A percentile compares a stretch with the other conserved stretches of the same genome.
Conservation (phyloP, 2,797 vertebrate genomes). For the Denticeps clupeoides region DNA sequence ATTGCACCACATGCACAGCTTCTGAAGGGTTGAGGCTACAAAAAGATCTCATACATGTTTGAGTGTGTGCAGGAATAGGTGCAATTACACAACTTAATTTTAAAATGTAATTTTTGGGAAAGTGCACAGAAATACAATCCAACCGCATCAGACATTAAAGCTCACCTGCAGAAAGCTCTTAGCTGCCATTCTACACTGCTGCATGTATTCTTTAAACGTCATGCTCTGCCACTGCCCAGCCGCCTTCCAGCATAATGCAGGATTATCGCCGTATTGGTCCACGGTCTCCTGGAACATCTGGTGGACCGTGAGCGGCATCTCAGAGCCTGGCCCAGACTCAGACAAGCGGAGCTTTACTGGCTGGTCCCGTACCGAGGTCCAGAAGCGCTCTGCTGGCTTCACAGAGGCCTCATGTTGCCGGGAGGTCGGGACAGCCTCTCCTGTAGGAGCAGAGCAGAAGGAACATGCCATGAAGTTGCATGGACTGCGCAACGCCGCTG, state of each 20-base stretch:
- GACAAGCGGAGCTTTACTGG: slow-evolving; percentile 57
- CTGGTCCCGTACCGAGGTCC: slow-evolving; percentile 41
- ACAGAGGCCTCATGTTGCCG: slow-evolving; percentile 18
- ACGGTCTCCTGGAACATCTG: slow-evolving; percentile 59
- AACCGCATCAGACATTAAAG: not conserved
- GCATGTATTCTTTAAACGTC: slow-evolving; percentile 57
- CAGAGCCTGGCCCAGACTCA: slow-evolving; percentile 38
- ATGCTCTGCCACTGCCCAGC: slow-evolving; percentile 41
- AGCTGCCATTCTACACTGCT: slow-evolving; percentile 55
- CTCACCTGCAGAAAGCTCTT: slow-evolving; percentile 68
- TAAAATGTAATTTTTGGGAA: too few species aligned
- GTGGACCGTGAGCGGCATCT: slow-evolving; percentile 52
- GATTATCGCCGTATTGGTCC: slow-evolving; percentile 32
- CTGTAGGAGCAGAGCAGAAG: slow-evolving; percentile 20
- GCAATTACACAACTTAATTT: too few species aligned
- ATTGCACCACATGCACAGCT: too few species aligned
- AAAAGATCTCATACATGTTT: too few species aligned
- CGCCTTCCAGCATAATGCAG: slow-evolving; percentile 48
- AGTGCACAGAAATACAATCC: not conserved
- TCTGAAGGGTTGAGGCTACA: too few species aligned
- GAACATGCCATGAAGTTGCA: slow-evolving; percentile 24
- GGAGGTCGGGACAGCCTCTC: not conserved
- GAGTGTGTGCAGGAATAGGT: too few species aligned
- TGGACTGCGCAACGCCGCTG: too few species aligned
- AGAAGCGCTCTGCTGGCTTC: slow-evolving; percentile 45